Evolutionary conservation across 1,140 invertebrate genomes (phyloP).

Genomic region (Pogonognathellus flavescens): DNA sequence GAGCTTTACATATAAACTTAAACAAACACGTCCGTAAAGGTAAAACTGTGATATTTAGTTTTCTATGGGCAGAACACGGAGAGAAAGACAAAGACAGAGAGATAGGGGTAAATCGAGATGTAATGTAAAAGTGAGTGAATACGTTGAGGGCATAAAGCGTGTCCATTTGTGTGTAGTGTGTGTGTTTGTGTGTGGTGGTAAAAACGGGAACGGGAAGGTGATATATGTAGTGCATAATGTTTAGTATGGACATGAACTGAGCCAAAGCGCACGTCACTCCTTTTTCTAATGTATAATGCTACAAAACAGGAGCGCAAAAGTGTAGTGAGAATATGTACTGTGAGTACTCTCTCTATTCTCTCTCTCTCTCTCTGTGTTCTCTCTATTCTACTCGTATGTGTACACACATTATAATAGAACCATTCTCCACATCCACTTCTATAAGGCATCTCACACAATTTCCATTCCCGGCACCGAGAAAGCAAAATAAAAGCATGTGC

Average conservation of each 20-base stretch:
- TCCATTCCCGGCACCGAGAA: neutral
- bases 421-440: no score
- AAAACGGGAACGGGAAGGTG: no score
- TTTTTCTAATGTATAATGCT: neutral
- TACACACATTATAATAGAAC: neutral
- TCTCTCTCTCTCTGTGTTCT: neutral
- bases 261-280: slow-evolving; percentile 7
- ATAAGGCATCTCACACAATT: neutral
- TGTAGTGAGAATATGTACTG: neutral
- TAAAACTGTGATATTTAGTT: no score
- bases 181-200: no score
- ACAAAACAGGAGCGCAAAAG: neutral
- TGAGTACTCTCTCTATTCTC: neutral
- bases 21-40: no score
- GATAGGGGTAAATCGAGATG: no score
- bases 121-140: no score
- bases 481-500: neutral
- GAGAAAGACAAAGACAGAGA: no score
- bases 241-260: neutral
- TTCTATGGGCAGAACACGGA: no score
- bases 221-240: neutral
- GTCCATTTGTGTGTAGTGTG: no score
- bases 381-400: neutral
- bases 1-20: no score
- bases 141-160: no score